phyloP scores from a whole-genome alignment of 2,797 vertebrate species.

The Hyperoplus lanceolatus region DNA sequence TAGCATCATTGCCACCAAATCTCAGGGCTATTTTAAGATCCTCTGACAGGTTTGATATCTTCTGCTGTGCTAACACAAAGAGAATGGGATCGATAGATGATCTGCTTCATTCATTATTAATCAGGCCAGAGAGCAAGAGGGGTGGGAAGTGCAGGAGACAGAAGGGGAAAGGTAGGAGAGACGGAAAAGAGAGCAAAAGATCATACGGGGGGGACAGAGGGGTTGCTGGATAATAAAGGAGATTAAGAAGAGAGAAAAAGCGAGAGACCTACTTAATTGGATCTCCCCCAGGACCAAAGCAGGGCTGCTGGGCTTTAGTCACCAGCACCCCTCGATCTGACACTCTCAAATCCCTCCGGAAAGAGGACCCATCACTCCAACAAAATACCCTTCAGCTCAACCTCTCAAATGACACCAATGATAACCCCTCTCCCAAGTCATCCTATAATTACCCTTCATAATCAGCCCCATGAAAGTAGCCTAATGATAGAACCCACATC shows the following conservation, averaged over 20 bases:
- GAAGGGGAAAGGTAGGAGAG: conserved; percentile 64
- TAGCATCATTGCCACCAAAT: conserved; percentile 42
- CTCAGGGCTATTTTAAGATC: conserved; percentile 75
- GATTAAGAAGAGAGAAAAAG: conserved; percentile 57
- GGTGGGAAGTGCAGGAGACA: conserved; percentile 68
- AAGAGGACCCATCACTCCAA: conserved; percentile 52
- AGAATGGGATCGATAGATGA: conserved; percentile 84
- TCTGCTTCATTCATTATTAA: conserved; percentile 86
- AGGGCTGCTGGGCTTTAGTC: conserved; percentile 36
- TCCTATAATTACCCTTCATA: conserved; percentile 66
- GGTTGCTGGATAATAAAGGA: conserved; percentile 65
- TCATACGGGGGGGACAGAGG: conserved; percentile 66
- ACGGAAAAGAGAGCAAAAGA: conserved; percentile 66
- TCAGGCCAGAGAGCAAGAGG: conserved; percentile 74
- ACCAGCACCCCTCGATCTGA: conserved; percentile 43
- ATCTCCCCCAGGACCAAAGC: conserved; percentile 42
- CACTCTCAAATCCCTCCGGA: conserved; percentile 39
- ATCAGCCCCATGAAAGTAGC: conserved; percentile 64
- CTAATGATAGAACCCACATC: conserved; percentile 49
- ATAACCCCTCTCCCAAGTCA: conserved; percentile 66
- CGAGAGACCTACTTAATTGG: conserved; percentile 38
- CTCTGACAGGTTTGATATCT: conserved; percentile 83
- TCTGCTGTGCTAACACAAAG: conserved; percentile 81
- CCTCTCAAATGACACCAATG: conserved; percentile 60
- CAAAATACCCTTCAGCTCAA: conserved; percentile 66